Evolutionary conservation across 2,113 vertebrate species (phyloP), one percentile per base, ranked within the genome.

Genomic region (Cottus gobio): DNA sequence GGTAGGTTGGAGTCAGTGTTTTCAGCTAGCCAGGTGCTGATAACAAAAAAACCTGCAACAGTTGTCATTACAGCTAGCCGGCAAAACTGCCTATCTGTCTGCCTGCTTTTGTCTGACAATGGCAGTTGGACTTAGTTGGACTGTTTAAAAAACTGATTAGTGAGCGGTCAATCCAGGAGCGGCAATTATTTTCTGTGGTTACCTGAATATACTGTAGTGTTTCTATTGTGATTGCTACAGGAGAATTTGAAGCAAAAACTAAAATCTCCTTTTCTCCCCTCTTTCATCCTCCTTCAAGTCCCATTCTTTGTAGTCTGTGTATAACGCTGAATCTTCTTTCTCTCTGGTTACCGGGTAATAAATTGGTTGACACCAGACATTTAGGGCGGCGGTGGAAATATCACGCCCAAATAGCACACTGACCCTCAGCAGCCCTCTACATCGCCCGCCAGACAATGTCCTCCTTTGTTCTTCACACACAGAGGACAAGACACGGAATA

Each of bases 341-440:
- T 56, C 31, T 54, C 46, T 26, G 5, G 77, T 58, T 80, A 50
- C 69, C 13, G 13, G 75, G 58, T 70, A 78, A 84, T 79, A 80
- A 79, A 90, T 79, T 84, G 77, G 77, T 80, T 86, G 88, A 86
- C 83, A 78, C 58, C 64, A 89, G 86, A 86, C 85, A 79, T 85
- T 90, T 85, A 85, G 24, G 63, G 54, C 69, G 5, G 26, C 48
- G 42, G 71, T 85, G 84, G 79, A 91, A 90, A 91, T 85, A 92
- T 86, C 89, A 87, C 71, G 65, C 16, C 83, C 79, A 90, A 88
- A 86, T 90, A 88, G 71, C 86, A 91, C 75, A 1, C 79, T 85
- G 90, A 88, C 88, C 84, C 77, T 50, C 60, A 44, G 71, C 58
- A 60, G 63, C 60, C n/a, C 75, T 85, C 63, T 68, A 48, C 75